Conservation (phyloP, 2,888 invertebrate genomes). For the Rhagium mordax region DNA sequence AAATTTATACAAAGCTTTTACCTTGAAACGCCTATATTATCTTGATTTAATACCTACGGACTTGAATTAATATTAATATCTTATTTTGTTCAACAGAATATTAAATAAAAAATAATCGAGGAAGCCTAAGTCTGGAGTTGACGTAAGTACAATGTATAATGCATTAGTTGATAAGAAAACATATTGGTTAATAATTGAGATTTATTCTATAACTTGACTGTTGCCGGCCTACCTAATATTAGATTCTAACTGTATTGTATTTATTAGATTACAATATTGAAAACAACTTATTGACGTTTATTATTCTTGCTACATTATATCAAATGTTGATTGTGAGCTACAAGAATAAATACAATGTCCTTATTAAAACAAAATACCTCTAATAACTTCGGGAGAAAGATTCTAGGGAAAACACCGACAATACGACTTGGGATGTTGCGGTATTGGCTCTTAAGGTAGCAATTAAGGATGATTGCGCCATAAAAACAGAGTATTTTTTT, state of each 20-base stretch:
- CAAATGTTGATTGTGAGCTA: too few species aligned
- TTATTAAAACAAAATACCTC: too few species aligned
- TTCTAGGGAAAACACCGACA: too few species aligned
- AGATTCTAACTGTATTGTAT: background rate
- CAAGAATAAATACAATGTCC: too few species aligned
- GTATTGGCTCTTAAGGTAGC: too few species aligned
- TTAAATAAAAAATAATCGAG: slow-evolving; percentile 12
- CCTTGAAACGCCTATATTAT: slow-evolving; percentile 27
- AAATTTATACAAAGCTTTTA: slow-evolving; percentile 12
- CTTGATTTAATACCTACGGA: slow-evolving; percentile 10
- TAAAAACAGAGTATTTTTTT: too few species aligned
- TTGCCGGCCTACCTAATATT: background rate
- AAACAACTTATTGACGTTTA: background rate
- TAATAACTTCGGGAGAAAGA: too few species aligned
- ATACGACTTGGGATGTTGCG: too few species aligned
- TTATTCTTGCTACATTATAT: background rate
- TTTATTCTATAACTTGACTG: background rate
- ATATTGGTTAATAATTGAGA: background rate
- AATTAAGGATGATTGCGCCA: too few species aligned
- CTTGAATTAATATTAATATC: slow-evolving; percentile 31
- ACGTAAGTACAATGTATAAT: slow-evolving; percentile 15
- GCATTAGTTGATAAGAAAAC: slow-evolving; percentile 2
- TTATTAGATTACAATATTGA: background rate
- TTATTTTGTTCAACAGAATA: slow-evolving; percentile 22
- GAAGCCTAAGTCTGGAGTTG: slow-evolving; percentile 28